Evolutionary conservation across 2,113 vertebrate genomes (phyloP).

Genomic region (Tichodroma muraria): DNA sequence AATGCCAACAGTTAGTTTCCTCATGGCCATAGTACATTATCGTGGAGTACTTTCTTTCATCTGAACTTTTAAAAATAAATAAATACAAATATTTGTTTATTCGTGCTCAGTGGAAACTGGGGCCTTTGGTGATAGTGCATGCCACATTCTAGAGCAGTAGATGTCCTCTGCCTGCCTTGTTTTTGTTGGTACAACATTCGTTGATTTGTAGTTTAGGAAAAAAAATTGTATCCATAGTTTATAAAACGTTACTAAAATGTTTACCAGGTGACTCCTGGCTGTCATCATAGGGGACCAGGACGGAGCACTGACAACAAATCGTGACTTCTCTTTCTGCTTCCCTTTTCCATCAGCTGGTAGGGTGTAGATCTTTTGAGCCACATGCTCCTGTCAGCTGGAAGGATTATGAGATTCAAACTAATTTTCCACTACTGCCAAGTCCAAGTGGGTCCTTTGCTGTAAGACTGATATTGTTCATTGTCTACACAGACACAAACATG

Average conservation of each 20-base stretch:
- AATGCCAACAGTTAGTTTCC: neutral
- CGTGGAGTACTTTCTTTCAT: neutral
- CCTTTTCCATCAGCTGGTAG: neutral
- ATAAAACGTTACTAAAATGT: neutral
- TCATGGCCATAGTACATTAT: neutral
- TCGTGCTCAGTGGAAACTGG: neutral
- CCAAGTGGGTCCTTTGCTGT: neutral
- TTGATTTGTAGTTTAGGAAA: neutral
- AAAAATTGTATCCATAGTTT: neutral
- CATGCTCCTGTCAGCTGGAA: neutral
- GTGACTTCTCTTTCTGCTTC: neutral
- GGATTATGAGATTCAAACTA: neutral
- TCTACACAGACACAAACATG: neutral
- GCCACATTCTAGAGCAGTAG: neutral
- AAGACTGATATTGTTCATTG: neutral
- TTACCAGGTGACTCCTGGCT: neutral
- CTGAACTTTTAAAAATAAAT: neutral
- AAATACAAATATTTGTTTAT: neutral
- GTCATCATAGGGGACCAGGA: neutral
- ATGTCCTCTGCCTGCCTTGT: neutral
- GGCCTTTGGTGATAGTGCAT: neutral
- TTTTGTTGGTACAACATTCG: neutral
- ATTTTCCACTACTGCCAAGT: neutral
- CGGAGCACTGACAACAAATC: rapidly evolving
- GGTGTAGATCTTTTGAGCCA: neutral